Evolutionary conservation across 2,888 invertebrate species (phyloP).

Genomic region (Morpho achilles): DNA sequence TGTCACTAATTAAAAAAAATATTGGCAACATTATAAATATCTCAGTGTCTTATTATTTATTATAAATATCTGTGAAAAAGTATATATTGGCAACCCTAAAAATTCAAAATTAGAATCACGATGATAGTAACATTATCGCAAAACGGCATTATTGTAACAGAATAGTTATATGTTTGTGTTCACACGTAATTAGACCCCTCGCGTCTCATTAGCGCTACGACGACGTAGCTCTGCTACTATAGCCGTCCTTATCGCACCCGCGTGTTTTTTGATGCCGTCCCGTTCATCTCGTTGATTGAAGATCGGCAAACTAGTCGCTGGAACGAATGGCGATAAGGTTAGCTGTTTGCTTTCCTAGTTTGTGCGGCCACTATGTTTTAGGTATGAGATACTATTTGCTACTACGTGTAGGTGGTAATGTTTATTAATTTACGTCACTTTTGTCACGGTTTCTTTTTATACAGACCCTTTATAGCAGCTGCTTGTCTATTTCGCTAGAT

Average conservation of each 20-base stretch:
- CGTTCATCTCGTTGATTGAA: constrained; percentile 55
- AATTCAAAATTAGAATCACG: constrained; percentile 16
- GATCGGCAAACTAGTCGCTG: constrained; percentile 54
- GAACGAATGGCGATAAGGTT: constrained; percentile 51
- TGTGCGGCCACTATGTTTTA: constrained; percentile 1
- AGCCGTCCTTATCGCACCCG: constrained; percentile 42
- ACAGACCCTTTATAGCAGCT: too few species aligned
- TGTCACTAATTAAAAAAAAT: too few species aligned
- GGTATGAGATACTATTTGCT: background rate
- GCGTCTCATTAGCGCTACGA: constrained; percentile 67
- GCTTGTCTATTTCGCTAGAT: too few species aligned
- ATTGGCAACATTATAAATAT: too few species aligned
- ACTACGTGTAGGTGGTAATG: background rate
- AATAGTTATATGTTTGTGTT: constrained; percentile 70
- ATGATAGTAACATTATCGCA: constrained; percentile 16
- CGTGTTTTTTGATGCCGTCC: constrained; percentile 32
- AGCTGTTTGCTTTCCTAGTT: constrained; percentile 40
- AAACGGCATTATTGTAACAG: constrained; percentile 30
- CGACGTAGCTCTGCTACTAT: constrained; percentile 38
- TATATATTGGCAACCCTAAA: constrained; percentile 8
- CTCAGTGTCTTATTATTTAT: too few species aligned
- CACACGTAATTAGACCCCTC: constrained; percentile 72
- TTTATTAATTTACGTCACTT: background rate
- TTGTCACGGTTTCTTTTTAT: background rate
- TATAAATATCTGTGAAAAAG: too few species aligned